Base-by-base conservation (phyloP, 2,113 vertebrate genomes). In the Abramis brama region DNA sequence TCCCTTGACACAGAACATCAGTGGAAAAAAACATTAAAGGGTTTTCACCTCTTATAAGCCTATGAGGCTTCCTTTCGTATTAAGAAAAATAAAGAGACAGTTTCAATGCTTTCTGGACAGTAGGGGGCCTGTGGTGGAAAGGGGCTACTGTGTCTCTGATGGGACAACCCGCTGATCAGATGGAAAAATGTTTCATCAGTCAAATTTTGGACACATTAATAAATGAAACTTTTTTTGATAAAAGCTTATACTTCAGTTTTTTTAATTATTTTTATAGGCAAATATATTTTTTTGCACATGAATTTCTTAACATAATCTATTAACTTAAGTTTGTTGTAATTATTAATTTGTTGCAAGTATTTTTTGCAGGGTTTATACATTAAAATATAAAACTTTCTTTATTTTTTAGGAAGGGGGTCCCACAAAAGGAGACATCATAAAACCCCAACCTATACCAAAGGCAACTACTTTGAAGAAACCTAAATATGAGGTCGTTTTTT, bases 141-240 rank as follows among this genome's bases (percentile, higher is more conserved):
- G 13, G 30, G 19, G 52, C 66, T 76, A 62, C 57, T 64, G 23
- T 19, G 59, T 86, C 88, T 84, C 83, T 85, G 83, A 74, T 76
- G 70, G 70, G n/a, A 70, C 52, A 84, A 74, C 43, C 30, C 19
- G 57, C 75, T 77, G 47, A 9, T 77, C 75, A 27, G 6, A 25
- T 64, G 78, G 60, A 80, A 77, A 80, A 52, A 78, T 81, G 83
- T 75, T 39, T 79, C 60, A 85, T 84, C 11, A 85, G 62, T 30
- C 45, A 66, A 64, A 21, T 68, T 50, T 76, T 52, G 71, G 70
- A 87, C 36, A 76, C n/a, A 71, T 75, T 79, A 52, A 80, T 75
- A 75, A 52, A 74, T 70, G 0, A 39, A 45, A n/a, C 11, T 10
- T 73, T 73, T 43, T 62, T 62, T 73, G 36, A 13, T 45, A 25